Conservation (phyloP, 2,888 invertebrate genomes). For the Plagodis pulveraria region DNA sequence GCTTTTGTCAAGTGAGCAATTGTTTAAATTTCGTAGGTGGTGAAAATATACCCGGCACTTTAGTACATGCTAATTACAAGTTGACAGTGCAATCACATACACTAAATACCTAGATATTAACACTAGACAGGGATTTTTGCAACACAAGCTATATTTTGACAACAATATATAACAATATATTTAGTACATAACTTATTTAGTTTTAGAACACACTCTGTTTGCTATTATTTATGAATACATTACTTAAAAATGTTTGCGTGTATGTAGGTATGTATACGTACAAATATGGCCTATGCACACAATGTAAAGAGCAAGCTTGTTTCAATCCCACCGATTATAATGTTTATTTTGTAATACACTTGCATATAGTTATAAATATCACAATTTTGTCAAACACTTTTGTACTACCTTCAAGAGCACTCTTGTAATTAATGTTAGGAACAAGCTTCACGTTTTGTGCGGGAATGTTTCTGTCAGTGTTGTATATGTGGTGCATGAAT, state of each 20-base stretch:
- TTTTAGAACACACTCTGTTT: too few species aligned
- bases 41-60: constrained; percentile 9
- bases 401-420: constrained; percentile 13
- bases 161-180: too few species aligned
- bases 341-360: constrained; percentile 7
- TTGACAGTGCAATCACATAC: neutral
- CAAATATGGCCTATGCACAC: constrained; percentile 29
- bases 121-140: constrained; percentile 13
- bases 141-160: constrained; percentile 8
- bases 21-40: constrained; percentile 15
- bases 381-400: constrained; percentile 16
- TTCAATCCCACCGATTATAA: constrained; percentile 37
- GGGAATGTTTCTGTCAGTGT: constrained; percentile 43
- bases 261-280: constrained; percentile 39
- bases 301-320: constrained; percentile 44
- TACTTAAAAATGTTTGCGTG: constrained; percentile 5
- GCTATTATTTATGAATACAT: too few species aligned
- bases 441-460: constrained; percentile 44
- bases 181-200: too few species aligned
- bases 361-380: constrained; percentile 8
- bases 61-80: too few species aligned
- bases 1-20: constrained; percentile 62
- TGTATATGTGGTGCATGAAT: constrained; percentile 82
- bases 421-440: constrained; percentile 33
- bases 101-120: constrained; percentile 2